Conservation (phyloP, 2,888 invertebrate species). For the Zelleria hepariella region DNA sequence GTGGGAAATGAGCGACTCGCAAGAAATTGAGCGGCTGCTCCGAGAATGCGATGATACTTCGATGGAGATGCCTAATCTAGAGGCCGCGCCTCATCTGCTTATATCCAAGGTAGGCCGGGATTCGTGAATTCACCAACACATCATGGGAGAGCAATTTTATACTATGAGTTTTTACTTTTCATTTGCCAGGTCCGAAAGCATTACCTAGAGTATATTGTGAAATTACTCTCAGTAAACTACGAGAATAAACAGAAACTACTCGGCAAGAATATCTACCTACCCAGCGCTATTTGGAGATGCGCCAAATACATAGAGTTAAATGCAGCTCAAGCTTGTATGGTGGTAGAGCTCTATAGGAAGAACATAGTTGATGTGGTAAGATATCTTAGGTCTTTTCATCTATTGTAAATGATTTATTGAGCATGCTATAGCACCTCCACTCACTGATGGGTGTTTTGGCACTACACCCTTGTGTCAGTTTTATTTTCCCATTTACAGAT, state of each 20-base stretch:
- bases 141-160: background rate
- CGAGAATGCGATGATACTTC: constrained; percentile 40
- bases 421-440: background rate
- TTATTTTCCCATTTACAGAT: constrained; percentile 31
- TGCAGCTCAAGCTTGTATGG: constrained; percentile 59
- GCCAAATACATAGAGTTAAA: constrained; percentile 55
- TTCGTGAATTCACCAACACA: background rate
- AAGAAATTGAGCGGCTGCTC: constrained; percentile 34
- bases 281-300: constrained; percentile 63
- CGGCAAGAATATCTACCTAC: constrained; percentile 54
- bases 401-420: background rate
- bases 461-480: background rate
- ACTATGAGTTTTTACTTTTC: background rate
- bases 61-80: constrained; percentile 50
- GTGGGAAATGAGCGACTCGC: background rate
- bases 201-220: constrained; percentile 58
- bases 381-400: constrained; percentile 3
- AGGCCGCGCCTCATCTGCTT: constrained; percentile 52
- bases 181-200: constrained; percentile 55
- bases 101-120: constrained; percentile 49
- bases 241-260: constrained; percentile 49
- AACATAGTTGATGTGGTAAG: constrained; percentile 47
- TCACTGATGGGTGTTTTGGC: background rate
- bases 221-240: constrained; percentile 52
- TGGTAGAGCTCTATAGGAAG: constrained; percentile 52